Base-by-base conservation (phyloP, 2,888 invertebrate species). In the Heteromurus nitidus region DNA sequence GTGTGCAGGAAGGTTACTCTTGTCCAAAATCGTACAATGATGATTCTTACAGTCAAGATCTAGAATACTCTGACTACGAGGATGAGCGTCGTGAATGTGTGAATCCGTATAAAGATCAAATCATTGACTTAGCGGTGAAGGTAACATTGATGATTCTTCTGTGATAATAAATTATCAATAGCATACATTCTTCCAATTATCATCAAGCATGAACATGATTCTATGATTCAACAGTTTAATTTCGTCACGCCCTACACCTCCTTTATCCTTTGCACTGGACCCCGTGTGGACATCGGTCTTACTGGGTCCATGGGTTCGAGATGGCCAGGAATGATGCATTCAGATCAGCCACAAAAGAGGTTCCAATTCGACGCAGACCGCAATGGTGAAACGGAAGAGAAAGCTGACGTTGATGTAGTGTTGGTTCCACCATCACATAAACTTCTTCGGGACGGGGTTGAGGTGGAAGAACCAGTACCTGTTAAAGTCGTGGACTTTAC, bases 201-300 rank as follows among this genome's bases (percentile, higher is more conserved):
- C 36, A 36, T 36, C 22, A 20, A 9, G 64, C 50, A 65, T 20
- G n/a, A 26, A 24, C 2, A 28, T 67, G 11, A 31, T 22, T 31
- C 22, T 73, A 1, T 5, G 5, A 20, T 20, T 42, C 36, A 5
- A 36, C 74, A 83, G 85, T 62, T 65, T 30, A 36, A 72, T 0
- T 83, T 85, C 42, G 67, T 85, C 13, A 85, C 83, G 0, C 83
- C 80, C 1, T 83, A 77, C 44, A 83, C 85, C 0, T 77, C 85
- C 20, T 47, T 82, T 44, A 69, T 81, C 5, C 18, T 64, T 13
- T 62, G 31, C 13, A 62, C 42, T 9, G 31, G 11, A 28, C 50
- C 44, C 7, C n/a, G 30, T 11, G 36, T 74, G 3, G 74, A 74
- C 20, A 2, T 53, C 2, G 74, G 74, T 1, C 53, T 74, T 1